phyloP scores from a whole-genome alignment of 1,140 invertebrate genomes.

The Patella vulgata region DNA sequence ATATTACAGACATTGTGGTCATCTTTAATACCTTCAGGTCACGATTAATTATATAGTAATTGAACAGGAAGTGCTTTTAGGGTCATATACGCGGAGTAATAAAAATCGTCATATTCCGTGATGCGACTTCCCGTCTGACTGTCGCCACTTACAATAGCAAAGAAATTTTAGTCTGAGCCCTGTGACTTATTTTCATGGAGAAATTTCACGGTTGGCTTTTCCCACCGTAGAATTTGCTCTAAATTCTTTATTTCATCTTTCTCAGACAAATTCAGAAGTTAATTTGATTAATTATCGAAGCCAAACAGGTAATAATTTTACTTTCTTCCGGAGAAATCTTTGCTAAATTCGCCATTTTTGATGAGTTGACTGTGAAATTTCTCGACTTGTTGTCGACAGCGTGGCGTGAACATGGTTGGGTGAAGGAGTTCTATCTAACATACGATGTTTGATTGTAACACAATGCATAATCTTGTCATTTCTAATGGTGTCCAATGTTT shows the following conservation, averaged over 20 bases:
- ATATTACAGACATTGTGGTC: too few species aligned
- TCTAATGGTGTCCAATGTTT: too few species aligned
- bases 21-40: too few species aligned
- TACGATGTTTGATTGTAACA: too few species aligned
- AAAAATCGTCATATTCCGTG: slow-evolving; percentile 17
- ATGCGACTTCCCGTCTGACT: slow-evolving; percentile 48
- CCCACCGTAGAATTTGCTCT: slow-evolving; percentile 14
- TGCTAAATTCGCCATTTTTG: slow-evolving; percentile 12
- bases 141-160: slow-evolving; percentile 56
- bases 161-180: slow-evolving; percentile 34
- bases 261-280: background rate
- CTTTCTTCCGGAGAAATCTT: slow-evolving; percentile 8
- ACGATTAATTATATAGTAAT: too few species aligned
- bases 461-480: too few species aligned
- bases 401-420: too few species aligned
- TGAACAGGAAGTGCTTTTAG: slow-evolving; percentile 26
- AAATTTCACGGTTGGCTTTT: slow-evolving; percentile 22
- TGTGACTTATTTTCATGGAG: slow-evolving; percentile 24
- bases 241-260: slow-evolving; percentile 4
- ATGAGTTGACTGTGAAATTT: slow-evolving; percentile 4
- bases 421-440: too few species aligned
- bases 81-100: slow-evolving; percentile 19
- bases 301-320: slow-evolving; percentile 23
- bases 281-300: background rate
- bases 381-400: too few species aligned